Percentiles rank a stretch among this genome's conserved stretches.
phyloP scores from a whole-genome alignment of 2,113 vertebrate species.

The Podarcis cretensis region DNA sequence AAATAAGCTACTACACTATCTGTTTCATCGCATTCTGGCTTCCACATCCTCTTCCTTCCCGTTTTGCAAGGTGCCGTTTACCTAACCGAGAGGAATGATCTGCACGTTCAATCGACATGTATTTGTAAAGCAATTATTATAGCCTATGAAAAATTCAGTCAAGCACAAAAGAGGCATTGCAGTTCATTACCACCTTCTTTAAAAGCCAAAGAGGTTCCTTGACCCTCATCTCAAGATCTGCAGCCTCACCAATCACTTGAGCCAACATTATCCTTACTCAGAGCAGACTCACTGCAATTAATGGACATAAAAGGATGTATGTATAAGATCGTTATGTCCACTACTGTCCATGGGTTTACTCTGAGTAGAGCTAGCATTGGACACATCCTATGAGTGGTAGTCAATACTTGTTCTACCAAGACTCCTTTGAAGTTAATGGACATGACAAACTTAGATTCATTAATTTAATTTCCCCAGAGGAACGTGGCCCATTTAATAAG shows the following conservation, averaged over 20 bases:
- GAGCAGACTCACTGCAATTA: too few species aligned
- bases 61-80: constrained; percentile 32
- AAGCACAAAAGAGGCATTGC: constrained; percentile 18
- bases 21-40: constrained; percentile 37
- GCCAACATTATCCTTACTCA: too few species aligned
- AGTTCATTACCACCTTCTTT: background rate
- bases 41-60: constrained; percentile 40
- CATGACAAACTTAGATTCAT: too few species aligned
- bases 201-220: background rate
- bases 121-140: constrained; percentile 51
- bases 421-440: too few species aligned
- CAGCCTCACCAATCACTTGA: background rate
- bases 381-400: too few species aligned
- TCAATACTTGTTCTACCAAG: too few species aligned
- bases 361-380: too few species aligned
- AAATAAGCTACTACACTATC: constrained; percentile 8
- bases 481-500: too few species aligned
- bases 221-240: background rate
- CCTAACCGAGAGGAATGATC: constrained; percentile 27
- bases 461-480: too few species aligned
- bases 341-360: too few species aligned
- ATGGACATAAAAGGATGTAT: too few species aligned
- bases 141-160: constrained; percentile 34
- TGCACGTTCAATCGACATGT: background rate
- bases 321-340: too few species aligned